Base-by-base conservation (phyloP, 2,888 invertebrate species). In the Xylota sylvarum region DNA sequence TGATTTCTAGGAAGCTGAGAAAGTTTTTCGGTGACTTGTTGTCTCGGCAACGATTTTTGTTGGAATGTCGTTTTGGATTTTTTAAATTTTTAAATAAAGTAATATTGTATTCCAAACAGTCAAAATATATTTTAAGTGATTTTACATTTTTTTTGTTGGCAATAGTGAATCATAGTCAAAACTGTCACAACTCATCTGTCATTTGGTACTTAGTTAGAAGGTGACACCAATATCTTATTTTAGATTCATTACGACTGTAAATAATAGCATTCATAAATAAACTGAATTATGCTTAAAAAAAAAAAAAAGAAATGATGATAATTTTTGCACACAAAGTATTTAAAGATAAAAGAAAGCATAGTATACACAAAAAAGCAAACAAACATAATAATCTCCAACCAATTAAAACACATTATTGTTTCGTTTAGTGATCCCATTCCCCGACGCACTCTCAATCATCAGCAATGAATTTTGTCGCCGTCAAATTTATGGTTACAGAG, bases 21-120 rank as follows among this genome's bases (percentile, higher is more conserved):
- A 52, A 52, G 27, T 52, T 52, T n/a, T 30, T 56, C 32, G 56
- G 52, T 52, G 52, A 52, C 52, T 52, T 52, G 12, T 17, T 56
- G 56, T 56, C 56, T 32, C 19, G 50, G 6, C 14, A 32, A 35
- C 32, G 30, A 17, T 30, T 55, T 14, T 55, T 14, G 7, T 14
- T 56, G 56, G 56, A 56, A 56, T 56, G 56, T 17, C 17, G 56
- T 56, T 56, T 56, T 32, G 30, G 2, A 9, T 48, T 46, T 48
- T 46, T 46, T 6, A 46, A 3, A 5, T 40, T 3, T 43, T 14
- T 3, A 6, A 14, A 46, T 40, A 37, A 4, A 9, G 12, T 10
- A 9, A 1, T 2, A n/a, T 40, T 1, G 4, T n/a, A 4, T 40
- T 40, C 5, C 10, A 37, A 37, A 37, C 23, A 32, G 19, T 43